Evolutionary conservation across 2,888 invertebrate genomes (phyloP).

Genomic region (Epiblema foenella): DNA sequence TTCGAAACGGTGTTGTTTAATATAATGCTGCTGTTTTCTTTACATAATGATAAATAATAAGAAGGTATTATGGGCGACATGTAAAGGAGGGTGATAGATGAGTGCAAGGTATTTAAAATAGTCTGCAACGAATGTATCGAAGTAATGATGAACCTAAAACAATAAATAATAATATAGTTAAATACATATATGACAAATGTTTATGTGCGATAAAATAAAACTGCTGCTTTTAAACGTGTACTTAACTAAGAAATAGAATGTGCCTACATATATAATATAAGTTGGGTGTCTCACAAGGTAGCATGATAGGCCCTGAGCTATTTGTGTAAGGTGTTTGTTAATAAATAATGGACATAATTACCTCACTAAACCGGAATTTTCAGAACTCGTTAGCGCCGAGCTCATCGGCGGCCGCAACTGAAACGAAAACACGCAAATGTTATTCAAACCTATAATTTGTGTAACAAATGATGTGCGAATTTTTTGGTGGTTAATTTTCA

Average conservation of each 20-base stretch:
- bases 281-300: conserved; percentile 11
- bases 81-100: conserved; percentile 66
- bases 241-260: not conserved
- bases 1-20: conserved; percentile 59
- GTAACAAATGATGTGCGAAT: not conserved
- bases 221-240: conserved; percentile 27
- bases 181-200: conserved; percentile 5
- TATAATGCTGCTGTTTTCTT: conserved; percentile 58
- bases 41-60: conserved; percentile 63
- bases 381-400: conserved; percentile 80
- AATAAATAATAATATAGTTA: conserved; percentile 50
- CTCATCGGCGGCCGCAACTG: conserved; percentile 82
- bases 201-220: conserved; percentile 13
- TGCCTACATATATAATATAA: conserved; percentile 7
- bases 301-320: conserved; percentile 11
- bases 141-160: conserved; percentile 82
- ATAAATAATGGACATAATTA: conserved; percentile 55
- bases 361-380: conserved; percentile 85
- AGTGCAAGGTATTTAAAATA: conserved; percentile 64
- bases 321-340: conserved; percentile 6
- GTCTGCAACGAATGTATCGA: conserved; percentile 68
- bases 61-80: conserved; percentile 62
- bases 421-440: conserved; percentile 53
- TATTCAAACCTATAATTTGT: not conserved
- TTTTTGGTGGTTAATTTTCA: not conserved